Evolutionary conservation across 2,113 vertebrate genomes (phyloP).

Genomic region (Lamprotornis superbus): DNA sequence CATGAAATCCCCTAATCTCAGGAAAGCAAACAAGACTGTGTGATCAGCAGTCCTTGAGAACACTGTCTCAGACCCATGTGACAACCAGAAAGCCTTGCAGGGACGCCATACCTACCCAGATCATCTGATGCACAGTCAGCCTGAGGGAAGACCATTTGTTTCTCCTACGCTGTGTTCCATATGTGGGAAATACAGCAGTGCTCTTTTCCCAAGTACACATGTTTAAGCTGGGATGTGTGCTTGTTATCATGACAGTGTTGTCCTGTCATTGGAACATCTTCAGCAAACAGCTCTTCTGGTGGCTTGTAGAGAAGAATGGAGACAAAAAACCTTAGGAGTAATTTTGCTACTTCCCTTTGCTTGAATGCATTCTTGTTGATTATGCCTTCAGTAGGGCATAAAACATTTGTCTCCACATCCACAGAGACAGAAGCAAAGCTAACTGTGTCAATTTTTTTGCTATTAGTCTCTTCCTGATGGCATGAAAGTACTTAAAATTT

Average conservation of each 20-base stretch:
- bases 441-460: background rate
- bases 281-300: background rate
- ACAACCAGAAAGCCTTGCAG: background rate
- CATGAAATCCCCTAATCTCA: background rate
- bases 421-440: background rate
- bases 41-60: background rate
- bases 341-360: background rate
- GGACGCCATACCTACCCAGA: background rate
- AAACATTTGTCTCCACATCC: background rate
- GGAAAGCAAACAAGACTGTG: background rate
- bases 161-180: background rate
- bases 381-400: background rate
- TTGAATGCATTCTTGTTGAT: background rate
- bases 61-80: background rate
- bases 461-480: background rate
- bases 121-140: background rate
- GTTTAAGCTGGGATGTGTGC: background rate
- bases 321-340: background rate
- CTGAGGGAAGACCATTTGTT: rapidly evolving
- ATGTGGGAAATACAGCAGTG: rapidly evolving
- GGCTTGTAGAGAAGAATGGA: background rate
- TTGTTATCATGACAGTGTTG: background rate
- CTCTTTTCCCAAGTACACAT: background rate
- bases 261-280: background rate
- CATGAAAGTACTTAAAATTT: background rate